These are phyloP conservation scores for Drosophila chauvacae DNA, from an alignment of 1,140 invertebrate genomes.

Conservation along the genomic window DNA sequence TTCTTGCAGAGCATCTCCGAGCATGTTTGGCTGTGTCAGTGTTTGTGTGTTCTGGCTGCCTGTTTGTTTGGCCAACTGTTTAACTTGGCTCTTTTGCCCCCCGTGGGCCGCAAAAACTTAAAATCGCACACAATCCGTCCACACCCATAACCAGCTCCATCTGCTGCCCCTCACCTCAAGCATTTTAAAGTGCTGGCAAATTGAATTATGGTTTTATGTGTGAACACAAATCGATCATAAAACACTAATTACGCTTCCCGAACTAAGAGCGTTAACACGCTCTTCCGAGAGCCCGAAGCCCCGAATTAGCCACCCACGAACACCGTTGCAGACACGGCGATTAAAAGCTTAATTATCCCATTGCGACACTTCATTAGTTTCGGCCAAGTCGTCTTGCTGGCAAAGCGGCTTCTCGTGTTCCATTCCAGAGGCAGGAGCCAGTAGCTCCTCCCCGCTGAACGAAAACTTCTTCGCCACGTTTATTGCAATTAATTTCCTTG, in stretches of 20 bases:
- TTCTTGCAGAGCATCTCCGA: constrained; percentile 38
- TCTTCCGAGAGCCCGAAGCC: constrained; percentile 18
- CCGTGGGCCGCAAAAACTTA: constrained; percentile 62
- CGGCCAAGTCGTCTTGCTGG: constrained; percentile 57
- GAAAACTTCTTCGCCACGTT: constrained; percentile 63
- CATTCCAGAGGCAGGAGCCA: background rate
- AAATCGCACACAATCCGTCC: constrained; percentile 19
- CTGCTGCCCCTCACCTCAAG: background rate
- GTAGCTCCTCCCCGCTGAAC: constrained; percentile 10
- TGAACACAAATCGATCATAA: constrained; percentile 79
- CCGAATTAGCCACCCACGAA: constrained; percentile 38
- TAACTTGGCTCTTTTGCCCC: constrained; percentile 64
- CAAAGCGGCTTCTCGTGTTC: constrained; percentile 27
- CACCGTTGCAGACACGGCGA: constrained; percentile 58
- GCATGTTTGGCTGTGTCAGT: constrained; percentile 44
- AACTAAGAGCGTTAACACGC: constrained; percentile 66
- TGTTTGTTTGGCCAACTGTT: constrained; percentile 70
- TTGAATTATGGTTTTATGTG: constrained; percentile 76
- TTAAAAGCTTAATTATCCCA: constrained; percentile 83
- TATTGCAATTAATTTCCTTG: constrained; percentile 81
- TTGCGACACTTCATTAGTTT: constrained; percentile 83
- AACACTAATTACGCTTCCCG: constrained; percentile 72
- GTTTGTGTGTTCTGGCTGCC: constrained; percentile 58
- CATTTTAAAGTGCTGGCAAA: constrained; percentile 62
- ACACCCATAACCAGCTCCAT: background rate